Conservation (phyloP, 1,140 invertebrate species). For the Saccostrea echinata region DNA sequence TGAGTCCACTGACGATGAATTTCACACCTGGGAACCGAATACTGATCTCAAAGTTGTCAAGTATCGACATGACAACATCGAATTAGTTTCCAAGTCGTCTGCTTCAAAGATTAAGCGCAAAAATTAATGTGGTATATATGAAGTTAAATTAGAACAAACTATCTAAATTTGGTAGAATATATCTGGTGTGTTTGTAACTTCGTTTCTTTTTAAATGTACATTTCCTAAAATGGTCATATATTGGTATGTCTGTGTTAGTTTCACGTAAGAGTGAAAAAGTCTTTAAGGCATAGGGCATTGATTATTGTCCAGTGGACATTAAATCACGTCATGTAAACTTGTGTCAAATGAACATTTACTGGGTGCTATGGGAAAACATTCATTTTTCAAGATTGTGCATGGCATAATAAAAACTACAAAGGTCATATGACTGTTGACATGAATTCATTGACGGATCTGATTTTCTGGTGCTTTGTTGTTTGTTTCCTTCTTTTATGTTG, state of each 20-base stretch:
- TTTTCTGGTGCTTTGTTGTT: constrained; percentile 30
- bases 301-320: neutral
- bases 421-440: neutral
- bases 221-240: too few relatives aligned
- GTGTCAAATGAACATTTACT: neutral
- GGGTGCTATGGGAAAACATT: constrained; percentile 30
- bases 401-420: neutral
- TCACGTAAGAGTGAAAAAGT: neutral
- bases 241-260: too few relatives aligned
- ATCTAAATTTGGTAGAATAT: neutral
- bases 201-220: too few relatives aligned
- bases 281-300: neutral
- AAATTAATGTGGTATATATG: neutral
- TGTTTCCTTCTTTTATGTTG: neutral
- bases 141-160: neutral
- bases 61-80: constrained; percentile 22
- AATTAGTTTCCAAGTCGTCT: constrained; percentile 30
- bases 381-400: neutral
- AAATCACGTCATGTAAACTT: neutral
- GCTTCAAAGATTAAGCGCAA: constrained; percentile 9
- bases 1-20: neutral
- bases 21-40: neutral
- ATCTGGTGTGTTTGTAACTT: neutral
- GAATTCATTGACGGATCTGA: constrained; percentile 9
- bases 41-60: constrained; percentile 30